These are phyloP conservation scores for Aplodontia rufa DNA, from an alignment of 2,113 vertebrate species.

Conservation along the genomic window DNA sequence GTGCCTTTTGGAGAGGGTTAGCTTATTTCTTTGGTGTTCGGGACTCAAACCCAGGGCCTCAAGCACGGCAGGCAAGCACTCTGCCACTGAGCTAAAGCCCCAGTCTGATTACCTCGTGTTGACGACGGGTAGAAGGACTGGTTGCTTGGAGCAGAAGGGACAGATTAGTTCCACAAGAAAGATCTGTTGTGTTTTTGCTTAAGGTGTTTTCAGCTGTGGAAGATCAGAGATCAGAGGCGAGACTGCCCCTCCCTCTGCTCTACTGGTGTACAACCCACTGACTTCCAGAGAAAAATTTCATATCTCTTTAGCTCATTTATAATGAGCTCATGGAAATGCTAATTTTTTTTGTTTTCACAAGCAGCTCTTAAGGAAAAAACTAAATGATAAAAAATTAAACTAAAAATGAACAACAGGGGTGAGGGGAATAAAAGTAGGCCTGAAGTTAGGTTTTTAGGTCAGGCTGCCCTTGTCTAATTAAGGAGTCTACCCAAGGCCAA, in stretches of 20 bases:
- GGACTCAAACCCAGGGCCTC: too few species aligned
- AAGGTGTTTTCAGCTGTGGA: conserved; percentile 9
- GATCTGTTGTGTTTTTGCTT: not conserved
- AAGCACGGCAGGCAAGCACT: too few species aligned
- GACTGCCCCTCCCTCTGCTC: not conserved
- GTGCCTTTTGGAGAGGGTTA: not conserved
- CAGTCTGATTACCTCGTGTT: not conserved
- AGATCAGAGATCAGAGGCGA: not conserved
- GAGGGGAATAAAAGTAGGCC: conserved; percentile 36
- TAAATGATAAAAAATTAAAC: conserved; percentile 18
- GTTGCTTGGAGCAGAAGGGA: not conserved
- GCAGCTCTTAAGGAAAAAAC: conserved; percentile 46
- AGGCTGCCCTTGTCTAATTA: conserved; percentile 45
- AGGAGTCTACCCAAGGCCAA: not conserved
- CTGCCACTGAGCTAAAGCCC: too few species aligned
- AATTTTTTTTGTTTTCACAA: not conserved
- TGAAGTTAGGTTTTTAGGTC: conserved; percentile 64
- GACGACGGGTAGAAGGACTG: not conserved
- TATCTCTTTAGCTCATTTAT: not conserved
- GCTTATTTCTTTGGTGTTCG: too few species aligned
- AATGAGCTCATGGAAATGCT: conserved; percentile 38
- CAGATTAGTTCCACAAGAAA: not conserved
- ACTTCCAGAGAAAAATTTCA: not conserved
- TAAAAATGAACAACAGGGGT: conserved; percentile 23
- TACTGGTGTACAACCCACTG: not conserved